A percentile compares a stretch with the other conserved stretches of the same genome.
Conservation (phyloP, 2,888 invertebrate genomes). For the Tipula vernalis region DNA sequence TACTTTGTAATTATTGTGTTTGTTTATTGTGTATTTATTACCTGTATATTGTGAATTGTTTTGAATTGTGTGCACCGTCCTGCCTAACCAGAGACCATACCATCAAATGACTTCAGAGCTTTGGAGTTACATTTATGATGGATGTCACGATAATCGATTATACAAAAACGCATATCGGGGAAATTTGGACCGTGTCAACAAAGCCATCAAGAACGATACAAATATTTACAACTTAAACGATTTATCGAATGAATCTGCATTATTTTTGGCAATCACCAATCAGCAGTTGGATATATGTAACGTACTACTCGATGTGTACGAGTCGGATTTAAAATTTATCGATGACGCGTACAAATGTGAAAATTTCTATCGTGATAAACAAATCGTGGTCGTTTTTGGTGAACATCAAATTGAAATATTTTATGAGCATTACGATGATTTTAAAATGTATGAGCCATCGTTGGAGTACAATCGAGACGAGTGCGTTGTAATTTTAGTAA, state of each 20-base stretch:
- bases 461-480: not conserved
- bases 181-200: not conserved
- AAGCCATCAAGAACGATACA: not conserved
- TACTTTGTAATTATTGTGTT: not conserved
- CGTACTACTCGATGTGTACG: not conserved
- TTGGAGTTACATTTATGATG: not conserved
- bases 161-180: not conserved
- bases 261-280: not conserved
- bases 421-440: not conserved
- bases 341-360: not conserved
- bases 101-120: constrained; percentile 4
- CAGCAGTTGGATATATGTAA: not conserved
- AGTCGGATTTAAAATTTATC: not conserved
- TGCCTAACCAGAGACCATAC: not conserved
- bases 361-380: not conserved
- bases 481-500: not conserved
- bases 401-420: not conserved
- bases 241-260: not conserved
- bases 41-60: not conserved
- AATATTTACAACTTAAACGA: not conserved
- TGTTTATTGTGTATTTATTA: not conserved
- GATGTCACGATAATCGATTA: not conserved
- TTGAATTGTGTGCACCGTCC: not conserved
- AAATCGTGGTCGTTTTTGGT: not conserved
- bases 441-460: not conserved